Evolutionary conservation across 2,888 invertebrate genomes (phyloP), one percentile per base, ranked within the genome.

Genomic region (Spodoptera littoralis): DNA sequence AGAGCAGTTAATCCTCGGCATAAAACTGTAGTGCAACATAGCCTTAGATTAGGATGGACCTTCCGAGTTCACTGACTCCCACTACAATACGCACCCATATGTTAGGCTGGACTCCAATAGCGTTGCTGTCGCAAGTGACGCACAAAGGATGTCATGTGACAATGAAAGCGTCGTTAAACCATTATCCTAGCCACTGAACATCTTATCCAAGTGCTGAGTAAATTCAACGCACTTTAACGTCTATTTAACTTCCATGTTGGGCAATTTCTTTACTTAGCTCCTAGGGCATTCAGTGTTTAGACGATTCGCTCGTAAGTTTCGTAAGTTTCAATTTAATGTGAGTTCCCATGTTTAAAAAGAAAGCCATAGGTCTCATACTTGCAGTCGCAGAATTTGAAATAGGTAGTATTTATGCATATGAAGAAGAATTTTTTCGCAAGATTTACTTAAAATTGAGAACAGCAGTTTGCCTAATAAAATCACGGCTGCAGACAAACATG

Each of bases 61-160:
- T 11, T n/a, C 1, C 53, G 36, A 59, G 22, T 48, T 45, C 42
- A 43, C 50, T 46, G 62, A 27, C 48, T 53, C 27, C 30, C 24
- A 41, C 18, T 43, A 70, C 53, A 56, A 62, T 47, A 63, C 13
- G 51, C 22, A 52, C 53, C 24, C 52, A 54, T 60, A 64, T 44
- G 22, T 65, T 41, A 67, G 47, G 51, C 60, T 41, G 53, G 57
- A 46, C 72, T 55, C 63, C 61, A 55, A 62, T 62, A 44, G 24
- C 63, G 47, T 50, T 63, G 41, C 58, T 60, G 72, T 52, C 60
- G 60, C 55, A 36, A 36, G 36, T 36, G 36, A 36, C 36, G 36
- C 36, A 76, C 77, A 74, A 76, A 72, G 61, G 61, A 72, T 68
- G 77, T 60, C 60, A 53, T 55, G 64, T 76, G 73, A 64, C 73